phyloP scores from a whole-genome alignment of 1,140 invertebrate genomes.

The Scaptomyza montana region DNA sequence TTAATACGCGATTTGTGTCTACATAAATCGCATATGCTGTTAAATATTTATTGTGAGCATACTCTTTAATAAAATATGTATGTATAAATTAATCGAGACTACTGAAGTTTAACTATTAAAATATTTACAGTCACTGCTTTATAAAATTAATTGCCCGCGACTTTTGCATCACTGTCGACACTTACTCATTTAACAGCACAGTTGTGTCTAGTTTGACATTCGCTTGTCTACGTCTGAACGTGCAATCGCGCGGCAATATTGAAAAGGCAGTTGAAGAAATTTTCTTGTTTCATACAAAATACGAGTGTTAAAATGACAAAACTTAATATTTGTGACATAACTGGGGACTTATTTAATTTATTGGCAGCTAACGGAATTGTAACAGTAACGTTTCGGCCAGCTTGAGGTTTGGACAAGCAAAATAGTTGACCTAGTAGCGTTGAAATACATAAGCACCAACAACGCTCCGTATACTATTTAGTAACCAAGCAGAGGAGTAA shows the following conservation, averaged over 20 bases:
- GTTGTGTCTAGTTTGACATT: constrained; percentile 28
- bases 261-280: constrained; percentile 15
- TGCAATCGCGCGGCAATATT: constrained; percentile 36
- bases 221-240: constrained; percentile 9
- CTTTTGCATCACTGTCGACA: constrained; percentile 2
- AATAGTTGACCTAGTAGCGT: constrained; percentile 84
- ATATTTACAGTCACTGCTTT: not conserved
- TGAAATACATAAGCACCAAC: constrained; percentile 84
- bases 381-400: constrained; percentile 79
- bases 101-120: not conserved
- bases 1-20: not conserved
- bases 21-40: no score
- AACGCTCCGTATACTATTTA: no score
- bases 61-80: not conserved
- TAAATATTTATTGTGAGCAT: not conserved
- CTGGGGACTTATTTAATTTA: constrained; percentile 85
- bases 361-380: not conserved
- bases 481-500: constrained; percentile 81
- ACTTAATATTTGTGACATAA: constrained; percentile 74
- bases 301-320: constrained; percentile 40
- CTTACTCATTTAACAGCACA: constrained; percentile 39
- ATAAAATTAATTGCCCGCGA: not conserved
- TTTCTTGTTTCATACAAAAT: constrained; percentile 2
- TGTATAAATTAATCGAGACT: not conserved
- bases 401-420: constrained; percentile 74